Conservation (phyloP, 2,888 invertebrate species). For the Lasioglossum calceatum region DNA sequence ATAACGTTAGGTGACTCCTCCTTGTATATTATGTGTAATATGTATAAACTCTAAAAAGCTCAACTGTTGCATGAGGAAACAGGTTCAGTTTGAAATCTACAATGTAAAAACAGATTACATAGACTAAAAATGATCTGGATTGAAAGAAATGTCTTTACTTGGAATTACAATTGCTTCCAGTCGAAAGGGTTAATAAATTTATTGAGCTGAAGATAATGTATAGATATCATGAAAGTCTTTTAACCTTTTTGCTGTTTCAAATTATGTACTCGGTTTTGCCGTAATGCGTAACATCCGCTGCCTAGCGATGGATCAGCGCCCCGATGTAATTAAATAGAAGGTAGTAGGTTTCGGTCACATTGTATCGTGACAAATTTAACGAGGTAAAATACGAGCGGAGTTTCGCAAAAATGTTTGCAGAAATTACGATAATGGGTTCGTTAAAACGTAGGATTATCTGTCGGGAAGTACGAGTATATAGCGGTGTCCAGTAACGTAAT, state of each 20-base stretch:
- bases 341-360: neutral
- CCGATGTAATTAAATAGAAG: neutral
- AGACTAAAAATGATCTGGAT: too few species aligned
- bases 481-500: neutral
- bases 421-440: slow-evolving; percentile 8
- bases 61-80: too few species aligned
- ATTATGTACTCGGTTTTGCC: neutral
- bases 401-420: neutral
- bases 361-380: neutral
- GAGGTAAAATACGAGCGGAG: neutral
- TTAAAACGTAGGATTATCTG: neutral
- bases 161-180: too few species aligned
- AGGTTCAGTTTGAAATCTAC: too few species aligned
- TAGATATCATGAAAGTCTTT: neutral
- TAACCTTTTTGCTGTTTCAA: neutral
- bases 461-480: neutral
- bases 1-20: too few species aligned
- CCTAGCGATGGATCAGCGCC: too few species aligned
- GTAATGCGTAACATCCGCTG: too few species aligned
- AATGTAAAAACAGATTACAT: too few species aligned
- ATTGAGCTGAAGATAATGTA: neutral
- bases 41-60: too few species aligned
- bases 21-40: too few species aligned
- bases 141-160: too few species aligned
- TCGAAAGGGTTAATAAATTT: neutral